phyloP scores from a whole-genome alignment of 2,113 vertebrate species.

The Bettongia penicillata region DNA sequence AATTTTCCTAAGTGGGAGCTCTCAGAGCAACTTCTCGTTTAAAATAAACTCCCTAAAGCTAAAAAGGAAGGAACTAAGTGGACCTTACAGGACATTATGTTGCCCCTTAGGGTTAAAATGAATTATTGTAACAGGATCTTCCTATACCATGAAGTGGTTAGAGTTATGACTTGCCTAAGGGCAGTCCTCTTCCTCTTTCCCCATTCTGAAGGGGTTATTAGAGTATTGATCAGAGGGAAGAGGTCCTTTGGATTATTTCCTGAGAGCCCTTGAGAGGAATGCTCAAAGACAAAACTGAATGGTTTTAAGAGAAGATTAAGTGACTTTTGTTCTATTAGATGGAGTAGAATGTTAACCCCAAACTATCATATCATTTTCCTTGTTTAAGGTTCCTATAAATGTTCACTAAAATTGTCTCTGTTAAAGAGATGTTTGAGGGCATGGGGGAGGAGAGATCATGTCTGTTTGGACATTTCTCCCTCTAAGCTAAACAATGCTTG shows the following conservation, averaged over 20 bases:
- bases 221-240: background rate
- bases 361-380: background rate
- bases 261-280: background rate
- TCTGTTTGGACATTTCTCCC: background rate
- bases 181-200: background rate
- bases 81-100: background rate
- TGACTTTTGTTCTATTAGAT: background rate
- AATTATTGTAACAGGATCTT: background rate
- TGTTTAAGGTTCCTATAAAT: background rate
- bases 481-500: background rate
- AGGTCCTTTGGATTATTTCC: background rate
- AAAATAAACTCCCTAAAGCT: background rate
- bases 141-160: background rate
- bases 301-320: background rate
- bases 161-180: background rate
- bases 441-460: background rate
- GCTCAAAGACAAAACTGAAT: background rate
- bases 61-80: background rate
- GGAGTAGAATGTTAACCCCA: background rate
- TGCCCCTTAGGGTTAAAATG: background rate
- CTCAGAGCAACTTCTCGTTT: background rate
- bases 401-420: background rate
- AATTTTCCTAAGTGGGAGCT: background rate
- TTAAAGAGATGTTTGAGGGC: background rate
- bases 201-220: background rate